Conservation (phyloP, 2,888 invertebrate species). For the Hedya salicella region DNA sequence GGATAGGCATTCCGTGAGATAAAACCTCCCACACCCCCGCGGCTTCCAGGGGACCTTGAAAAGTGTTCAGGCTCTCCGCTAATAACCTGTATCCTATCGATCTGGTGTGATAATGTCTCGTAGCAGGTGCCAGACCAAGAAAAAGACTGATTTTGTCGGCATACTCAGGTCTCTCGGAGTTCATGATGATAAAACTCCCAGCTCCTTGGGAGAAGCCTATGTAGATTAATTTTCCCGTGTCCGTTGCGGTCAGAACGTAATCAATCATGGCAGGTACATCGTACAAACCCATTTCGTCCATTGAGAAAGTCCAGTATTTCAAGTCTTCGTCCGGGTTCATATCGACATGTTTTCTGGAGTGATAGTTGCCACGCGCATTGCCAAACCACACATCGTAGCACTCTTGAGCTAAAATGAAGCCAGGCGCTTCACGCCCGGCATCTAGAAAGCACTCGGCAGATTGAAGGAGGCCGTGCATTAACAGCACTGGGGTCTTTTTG, state of each 20-base stretch:
- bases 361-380: conserved; percentile 55
- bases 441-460: conserved; percentile 19
- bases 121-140: conserved; percentile 87
- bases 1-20: neutral
- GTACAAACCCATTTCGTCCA: conserved; percentile 90
- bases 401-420: conserved; percentile 54
- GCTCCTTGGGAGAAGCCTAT: conserved; percentile 92
- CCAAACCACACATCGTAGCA: conserved; percentile 52
- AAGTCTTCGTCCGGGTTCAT: conserved; percentile 63
- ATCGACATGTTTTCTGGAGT: conserved; percentile 78
- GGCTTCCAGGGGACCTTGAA: neutral
- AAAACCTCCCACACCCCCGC: conserved; percentile 25
- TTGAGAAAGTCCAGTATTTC: conserved; percentile 87
- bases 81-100: conserved; percentile 53
- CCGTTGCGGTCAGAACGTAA: conserved; percentile 61
- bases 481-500: conserved; percentile 12
- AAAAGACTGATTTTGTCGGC: conserved; percentile 86
- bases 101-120: conserved; percentile 74
- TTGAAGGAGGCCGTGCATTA: conserved; percentile 26
- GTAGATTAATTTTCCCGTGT: conserved; percentile 60
- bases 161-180: conserved; percentile 86
- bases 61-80: conserved; percentile 44
- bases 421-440: conserved; percentile 48
- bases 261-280: conserved; percentile 89
- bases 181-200: conserved; percentile 87